Evolutionary conservation across 2,113 vertebrate genomes (phyloP).

Genomic region (Aplodontia rufa): DNA sequence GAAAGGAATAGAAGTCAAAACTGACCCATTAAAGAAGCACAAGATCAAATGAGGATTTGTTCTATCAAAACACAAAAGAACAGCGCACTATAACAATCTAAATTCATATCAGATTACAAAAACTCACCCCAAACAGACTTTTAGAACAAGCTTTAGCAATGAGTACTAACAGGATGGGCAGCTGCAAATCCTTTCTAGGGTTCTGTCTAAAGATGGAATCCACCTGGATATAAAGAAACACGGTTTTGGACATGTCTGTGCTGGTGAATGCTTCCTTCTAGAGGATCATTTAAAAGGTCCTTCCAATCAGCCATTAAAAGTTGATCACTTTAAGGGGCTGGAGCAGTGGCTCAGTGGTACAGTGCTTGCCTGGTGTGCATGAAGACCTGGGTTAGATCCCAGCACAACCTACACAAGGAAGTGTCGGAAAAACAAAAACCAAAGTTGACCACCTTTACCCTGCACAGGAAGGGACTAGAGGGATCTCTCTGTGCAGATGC

Average conservation of each 20-base stretch:
- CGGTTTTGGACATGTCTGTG: neutral
- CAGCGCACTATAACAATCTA: neutral
- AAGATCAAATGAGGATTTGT: neutral
- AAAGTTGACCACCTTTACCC: neutral
- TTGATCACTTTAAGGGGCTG: neutral
- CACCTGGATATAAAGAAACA: neutral
- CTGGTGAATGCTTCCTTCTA: neutral
- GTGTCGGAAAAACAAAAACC: too few relatives aligned
- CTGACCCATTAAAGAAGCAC: neutral
- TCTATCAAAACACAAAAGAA: neutral
- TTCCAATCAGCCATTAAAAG: neutral
- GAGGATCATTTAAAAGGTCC: slow-evolving; percentile 3
- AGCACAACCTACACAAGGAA: too few relatives aligned
- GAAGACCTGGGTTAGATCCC: too few relatives aligned
- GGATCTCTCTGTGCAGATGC: too few relatives aligned
- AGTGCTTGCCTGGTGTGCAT: too few relatives aligned
- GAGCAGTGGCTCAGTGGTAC: too few relatives aligned
- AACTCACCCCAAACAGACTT: neutral
- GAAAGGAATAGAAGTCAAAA: neutral
- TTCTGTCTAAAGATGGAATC: neutral
- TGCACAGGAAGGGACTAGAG: too few relatives aligned
- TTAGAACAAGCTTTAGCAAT: neutral
- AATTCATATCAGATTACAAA: neutral
- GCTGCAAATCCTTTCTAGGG: neutral
- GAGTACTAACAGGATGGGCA: neutral